These are phyloP conservation scores for Antrozous pallidus DNA, from an alignment of 2,797 vertebrate genomes.

Conservation along the genomic window DNA sequence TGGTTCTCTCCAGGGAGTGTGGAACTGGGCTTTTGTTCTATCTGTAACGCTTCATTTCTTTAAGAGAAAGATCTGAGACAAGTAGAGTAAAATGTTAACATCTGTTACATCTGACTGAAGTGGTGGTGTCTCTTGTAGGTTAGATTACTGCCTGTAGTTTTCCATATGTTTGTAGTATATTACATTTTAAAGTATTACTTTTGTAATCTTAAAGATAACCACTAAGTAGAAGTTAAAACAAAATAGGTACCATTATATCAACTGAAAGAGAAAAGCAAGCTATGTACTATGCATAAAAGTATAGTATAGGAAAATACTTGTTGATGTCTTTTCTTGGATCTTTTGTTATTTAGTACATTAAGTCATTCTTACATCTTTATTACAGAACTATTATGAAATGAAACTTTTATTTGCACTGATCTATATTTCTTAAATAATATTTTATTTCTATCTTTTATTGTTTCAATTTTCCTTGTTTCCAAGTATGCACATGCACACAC, in stretches of 20 bases:
- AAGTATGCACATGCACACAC: background rate
- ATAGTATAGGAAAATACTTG: background rate
- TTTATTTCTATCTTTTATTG: background rate
- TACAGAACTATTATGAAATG: background rate
- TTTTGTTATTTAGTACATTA: background rate
- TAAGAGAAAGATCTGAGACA: background rate
- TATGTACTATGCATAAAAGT: background rate
- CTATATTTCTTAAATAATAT: background rate
- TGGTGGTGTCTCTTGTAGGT: background rate
- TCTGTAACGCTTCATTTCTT: background rate
- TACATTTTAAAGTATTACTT: slow-evolving; percentile 51
- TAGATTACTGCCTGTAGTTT: slow-evolving; percentile 42
- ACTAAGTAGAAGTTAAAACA: slow-evolving; percentile 31
- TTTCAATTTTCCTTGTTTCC: background rate
- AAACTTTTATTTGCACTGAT: background rate
- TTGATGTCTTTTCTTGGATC: background rate
- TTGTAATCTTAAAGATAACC: slow-evolving; percentile 21
- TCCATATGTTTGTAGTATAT: slow-evolving; percentile 36
- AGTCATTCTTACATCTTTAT: background rate
- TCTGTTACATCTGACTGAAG: slow-evolving; percentile 31
- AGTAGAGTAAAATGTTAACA: slow-evolving; percentile 21
- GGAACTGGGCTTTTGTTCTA: background rate
- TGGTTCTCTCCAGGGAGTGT: background rate
- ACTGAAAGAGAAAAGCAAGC: background rate
- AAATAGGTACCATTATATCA: background rate